phyloP scores from a whole-genome alignment of 2,113 vertebrate species.

The Pica pica region DNA sequence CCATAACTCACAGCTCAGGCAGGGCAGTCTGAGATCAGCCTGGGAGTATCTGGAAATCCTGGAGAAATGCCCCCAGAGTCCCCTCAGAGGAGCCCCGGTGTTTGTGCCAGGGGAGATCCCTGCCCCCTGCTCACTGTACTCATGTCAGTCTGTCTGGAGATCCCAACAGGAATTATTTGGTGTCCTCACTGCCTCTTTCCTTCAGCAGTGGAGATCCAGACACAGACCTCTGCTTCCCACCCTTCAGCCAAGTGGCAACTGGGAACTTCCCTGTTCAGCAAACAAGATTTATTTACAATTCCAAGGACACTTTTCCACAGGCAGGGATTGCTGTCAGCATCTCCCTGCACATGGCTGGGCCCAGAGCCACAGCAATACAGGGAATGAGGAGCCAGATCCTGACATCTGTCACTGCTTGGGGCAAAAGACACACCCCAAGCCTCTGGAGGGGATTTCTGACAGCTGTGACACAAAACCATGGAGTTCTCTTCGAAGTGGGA shows the following conservation, averaged over 20 bases:
- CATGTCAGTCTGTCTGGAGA: background rate
- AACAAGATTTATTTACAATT: background rate
- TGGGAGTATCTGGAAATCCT: background rate
- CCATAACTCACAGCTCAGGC: background rate
- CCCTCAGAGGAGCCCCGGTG: accelerated
- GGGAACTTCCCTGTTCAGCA: background rate
- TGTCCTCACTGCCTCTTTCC: background rate
- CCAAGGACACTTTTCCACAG: background rate
- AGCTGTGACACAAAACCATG: background rate
- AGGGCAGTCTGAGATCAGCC: background rate
- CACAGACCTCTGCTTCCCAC: background rate
- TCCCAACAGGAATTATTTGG: accelerated
- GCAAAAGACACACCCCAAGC: background rate
- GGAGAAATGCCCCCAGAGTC: background rate
- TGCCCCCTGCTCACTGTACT: background rate
- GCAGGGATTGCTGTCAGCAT: background rate
- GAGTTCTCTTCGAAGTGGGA: background rate
- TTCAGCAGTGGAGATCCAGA: background rate
- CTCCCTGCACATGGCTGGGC: background rate
- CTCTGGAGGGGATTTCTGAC: background rate
- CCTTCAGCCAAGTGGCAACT: background rate
- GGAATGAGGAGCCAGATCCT: background rate
- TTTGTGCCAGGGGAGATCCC: background rate
- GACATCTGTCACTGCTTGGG: background rate
- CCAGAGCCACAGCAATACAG: background rate